Conservation (phyloP, 2,888 invertebrate genomes). For the Rhagium mordax region DNA sequence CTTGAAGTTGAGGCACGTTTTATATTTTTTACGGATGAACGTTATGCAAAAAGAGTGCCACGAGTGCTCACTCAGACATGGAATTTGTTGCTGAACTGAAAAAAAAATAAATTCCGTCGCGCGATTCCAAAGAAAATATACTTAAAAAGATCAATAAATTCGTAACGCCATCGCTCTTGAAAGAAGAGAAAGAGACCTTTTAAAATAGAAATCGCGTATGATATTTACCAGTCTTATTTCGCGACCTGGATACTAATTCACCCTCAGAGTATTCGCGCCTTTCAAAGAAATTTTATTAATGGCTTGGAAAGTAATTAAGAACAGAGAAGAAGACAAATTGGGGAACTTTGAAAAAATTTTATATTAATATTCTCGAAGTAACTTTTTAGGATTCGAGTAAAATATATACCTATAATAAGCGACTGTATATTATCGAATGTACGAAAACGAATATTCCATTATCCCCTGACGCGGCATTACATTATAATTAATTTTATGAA, state of each 20-base stretch:
- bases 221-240: neutral
- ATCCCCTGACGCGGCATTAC: too few species aligned
- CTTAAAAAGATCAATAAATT: neutral
- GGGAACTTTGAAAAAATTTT: too few species aligned
- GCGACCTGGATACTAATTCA: neutral
- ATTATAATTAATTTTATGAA: too few species aligned
- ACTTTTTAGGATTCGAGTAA: too few species aligned
- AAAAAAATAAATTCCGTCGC: neutral
- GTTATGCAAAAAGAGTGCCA: neutral
- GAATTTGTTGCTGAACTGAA: neutral
- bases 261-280: neutral
- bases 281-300: neutral
- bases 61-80: neutral
- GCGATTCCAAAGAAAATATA: neutral
- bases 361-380: too few species aligned
- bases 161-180: neutral
- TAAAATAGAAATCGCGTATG: neutral
- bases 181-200: too few species aligned
- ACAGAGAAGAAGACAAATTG: neutral
- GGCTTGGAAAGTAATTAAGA: neutral
- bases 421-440: too few species aligned
- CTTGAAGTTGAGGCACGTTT: neutral
- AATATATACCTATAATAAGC: too few species aligned
- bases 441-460: too few species aligned
- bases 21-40: neutral